Evolutionary conservation across 2,113 vertebrate species (phyloP).

Genomic region (Lepus europaeus): DNA sequence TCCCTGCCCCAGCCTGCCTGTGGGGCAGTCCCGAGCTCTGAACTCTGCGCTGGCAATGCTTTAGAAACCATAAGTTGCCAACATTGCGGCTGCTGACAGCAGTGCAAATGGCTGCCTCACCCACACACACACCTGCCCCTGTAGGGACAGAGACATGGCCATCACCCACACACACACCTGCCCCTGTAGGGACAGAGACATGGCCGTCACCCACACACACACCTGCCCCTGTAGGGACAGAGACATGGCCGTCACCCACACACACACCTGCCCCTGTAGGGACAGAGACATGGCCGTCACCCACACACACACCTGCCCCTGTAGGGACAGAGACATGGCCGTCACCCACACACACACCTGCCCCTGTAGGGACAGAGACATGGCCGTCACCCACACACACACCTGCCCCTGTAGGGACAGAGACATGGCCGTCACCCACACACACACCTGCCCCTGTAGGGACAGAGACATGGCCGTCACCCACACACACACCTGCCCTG

Average conservation of each 20-base stretch:
- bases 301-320: too few species aligned
- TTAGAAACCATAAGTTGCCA: background rate
- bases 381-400: background rate
- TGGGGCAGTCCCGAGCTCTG: background rate
- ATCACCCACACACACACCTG: background rate
- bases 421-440: background rate
- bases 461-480: background rate
- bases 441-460: too few species aligned
- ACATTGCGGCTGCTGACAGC: background rate
- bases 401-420: too few species aligned
- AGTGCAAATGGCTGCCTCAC: background rate
- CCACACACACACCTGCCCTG: too few species aligned
- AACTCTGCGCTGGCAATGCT: background rate
- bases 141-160: background rate
- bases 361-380: too few species aligned
- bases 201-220: background rate
- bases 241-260: background rate
- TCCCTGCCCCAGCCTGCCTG: background rate
- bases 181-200: too few species aligned
- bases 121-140: too few species aligned
- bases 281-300: background rate
- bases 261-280: too few species aligned
- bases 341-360: background rate
- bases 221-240: too few species aligned
- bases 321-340: background rate